Conservation (phyloP, 2,797 vertebrate genomes). For the Tadarida brasiliensis region DNA sequence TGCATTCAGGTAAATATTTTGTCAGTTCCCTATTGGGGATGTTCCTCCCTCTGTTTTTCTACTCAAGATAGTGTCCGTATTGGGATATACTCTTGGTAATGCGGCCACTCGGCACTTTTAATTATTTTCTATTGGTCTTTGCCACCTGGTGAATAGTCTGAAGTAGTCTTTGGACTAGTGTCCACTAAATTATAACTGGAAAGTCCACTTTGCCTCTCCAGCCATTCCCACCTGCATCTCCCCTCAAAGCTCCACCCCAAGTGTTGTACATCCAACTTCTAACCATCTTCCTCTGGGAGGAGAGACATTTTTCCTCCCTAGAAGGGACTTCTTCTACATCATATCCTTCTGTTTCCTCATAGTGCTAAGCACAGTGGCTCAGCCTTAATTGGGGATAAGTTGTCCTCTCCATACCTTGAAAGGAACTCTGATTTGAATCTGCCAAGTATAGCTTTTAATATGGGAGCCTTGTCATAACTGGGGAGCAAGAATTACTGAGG, state of each 20-base stretch:
- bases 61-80: background rate
- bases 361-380: background rate
- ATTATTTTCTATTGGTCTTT: background rate
- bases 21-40: background rate
- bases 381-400: background rate
- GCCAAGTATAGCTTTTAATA: background rate
- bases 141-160: background rate
- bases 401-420: background rate
- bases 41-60: background rate
- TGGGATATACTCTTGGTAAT: background rate
- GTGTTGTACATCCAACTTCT: background rate
- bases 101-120: background rate
- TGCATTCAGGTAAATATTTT: slow-evolving; percentile 26
- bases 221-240: background rate
- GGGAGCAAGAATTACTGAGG: background rate
- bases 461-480: background rate
- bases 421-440: slow-evolving; percentile 9
- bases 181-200: background rate
- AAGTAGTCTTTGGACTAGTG: background rate
- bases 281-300: background rate
- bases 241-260: background rate
- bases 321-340: background rate
- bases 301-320: background rate
- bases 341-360: background rate
- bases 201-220: background rate